phyloP scores from a whole-genome alignment of 2,888 invertebrate genomes.

The Unio pictorum region DNA sequence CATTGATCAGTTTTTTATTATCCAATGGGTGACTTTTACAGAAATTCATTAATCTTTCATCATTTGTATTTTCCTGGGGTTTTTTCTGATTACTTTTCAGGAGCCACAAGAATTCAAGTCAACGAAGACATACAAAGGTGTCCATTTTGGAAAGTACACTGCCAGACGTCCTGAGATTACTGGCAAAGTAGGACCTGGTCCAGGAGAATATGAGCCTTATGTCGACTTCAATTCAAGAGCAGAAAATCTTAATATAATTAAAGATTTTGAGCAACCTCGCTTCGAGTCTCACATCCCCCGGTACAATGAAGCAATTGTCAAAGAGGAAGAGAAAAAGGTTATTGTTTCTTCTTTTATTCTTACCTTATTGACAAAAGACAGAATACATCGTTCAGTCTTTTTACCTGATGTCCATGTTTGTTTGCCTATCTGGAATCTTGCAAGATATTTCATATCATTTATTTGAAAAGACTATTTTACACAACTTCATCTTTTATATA shows the following conservation, averaged over 20 bases:
- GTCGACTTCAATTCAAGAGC: slow-evolving; percentile 31
- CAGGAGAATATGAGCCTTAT: slow-evolving; percentile 69
- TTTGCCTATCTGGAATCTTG: too few relatives aligned
- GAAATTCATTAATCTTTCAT: not conserved
- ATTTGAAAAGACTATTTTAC: too few relatives aligned
- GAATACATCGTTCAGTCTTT: not conserved
- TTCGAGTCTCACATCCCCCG: slow-evolving; percentile 67
- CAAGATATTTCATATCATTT: too few relatives aligned
- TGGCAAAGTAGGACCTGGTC: slow-evolving; percentile 67
- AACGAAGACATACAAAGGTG: slow-evolving; percentile 64
- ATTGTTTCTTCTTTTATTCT: not conserved
- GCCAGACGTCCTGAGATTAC: slow-evolving; percentile 60
- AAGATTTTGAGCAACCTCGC: slow-evolving; percentile 42
- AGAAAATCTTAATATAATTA: slow-evolving; percentile 55
- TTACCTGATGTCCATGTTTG: too few relatives aligned
- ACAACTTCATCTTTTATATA: too few relatives aligned
- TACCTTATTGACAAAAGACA: not conserved
- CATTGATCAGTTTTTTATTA: slow-evolving; percentile 1
- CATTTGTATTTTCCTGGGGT: not conserved
- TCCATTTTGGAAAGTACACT: slow-evolving; percentile 67
- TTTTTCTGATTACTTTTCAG: slow-evolving; percentile 8
- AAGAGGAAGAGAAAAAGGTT: slow-evolving; percentile 68
- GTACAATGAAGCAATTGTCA: slow-evolving; percentile 65
- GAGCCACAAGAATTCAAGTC: slow-evolving; percentile 48
- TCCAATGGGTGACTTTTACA: not conserved